These are phyloP conservation scores for Apomyelois bistriatella DNA, from an alignment of 2,888 invertebrate genomes.

Conservation along the genomic window DNA sequence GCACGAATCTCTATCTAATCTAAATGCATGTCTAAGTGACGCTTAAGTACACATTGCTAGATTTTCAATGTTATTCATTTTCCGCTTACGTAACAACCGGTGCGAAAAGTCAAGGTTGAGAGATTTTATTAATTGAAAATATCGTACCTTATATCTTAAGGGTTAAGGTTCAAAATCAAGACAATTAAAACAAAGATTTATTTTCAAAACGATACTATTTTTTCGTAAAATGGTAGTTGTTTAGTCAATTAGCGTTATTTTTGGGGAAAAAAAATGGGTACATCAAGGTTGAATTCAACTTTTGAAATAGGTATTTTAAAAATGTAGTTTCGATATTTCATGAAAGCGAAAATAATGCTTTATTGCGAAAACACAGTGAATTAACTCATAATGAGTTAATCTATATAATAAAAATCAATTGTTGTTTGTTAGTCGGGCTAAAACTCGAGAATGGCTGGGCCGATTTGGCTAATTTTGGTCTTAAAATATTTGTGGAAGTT, in stretches of 20 bases:
- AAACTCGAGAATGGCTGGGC: too few relatives aligned
- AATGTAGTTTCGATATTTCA: neutral
- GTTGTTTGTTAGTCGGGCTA: too few relatives aligned
- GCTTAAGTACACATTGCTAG: neutral
- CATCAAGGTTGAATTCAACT: neutral
- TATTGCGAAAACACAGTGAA: too few relatives aligned
- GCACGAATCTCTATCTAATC: too few relatives aligned
- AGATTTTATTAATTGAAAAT: neutral
- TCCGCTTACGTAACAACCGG: conserved; percentile 7
- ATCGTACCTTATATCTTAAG: neutral
- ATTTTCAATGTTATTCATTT: conserved; percentile 1
- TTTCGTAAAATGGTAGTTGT: conserved; percentile 1
- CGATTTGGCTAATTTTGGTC: too few relatives aligned
- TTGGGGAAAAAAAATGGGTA: neutral
- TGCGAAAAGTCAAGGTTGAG: conserved; percentile 8
- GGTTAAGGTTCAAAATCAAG: conserved; percentile 6
- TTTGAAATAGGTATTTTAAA: neutral
- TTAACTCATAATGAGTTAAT: too few relatives aligned
- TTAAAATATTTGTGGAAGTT: too few relatives aligned
- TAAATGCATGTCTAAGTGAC: too few relatives aligned
- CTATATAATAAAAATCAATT: too few relatives aligned
- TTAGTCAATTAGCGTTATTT: neutral
- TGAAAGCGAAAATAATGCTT: too few relatives aligned
- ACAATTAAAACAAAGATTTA: neutral
- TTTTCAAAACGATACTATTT: neutral